Conservation (phyloP, 2,113 vertebrate species). For the Phainopepla nitens region DNA sequence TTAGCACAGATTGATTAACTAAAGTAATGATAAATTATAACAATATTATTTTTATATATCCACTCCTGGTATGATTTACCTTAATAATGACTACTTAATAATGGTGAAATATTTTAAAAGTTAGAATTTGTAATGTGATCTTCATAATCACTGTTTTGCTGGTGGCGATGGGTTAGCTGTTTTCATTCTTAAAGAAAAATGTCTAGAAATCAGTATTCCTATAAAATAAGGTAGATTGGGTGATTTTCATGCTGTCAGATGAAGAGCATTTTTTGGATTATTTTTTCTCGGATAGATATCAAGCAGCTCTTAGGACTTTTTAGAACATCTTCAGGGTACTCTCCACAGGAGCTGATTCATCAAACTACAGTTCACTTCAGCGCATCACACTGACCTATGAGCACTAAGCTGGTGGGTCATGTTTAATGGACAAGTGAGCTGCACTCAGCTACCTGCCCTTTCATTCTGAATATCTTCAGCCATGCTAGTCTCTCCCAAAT, state of each 20-base stretch:
- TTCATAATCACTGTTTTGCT: background rate
- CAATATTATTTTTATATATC: background rate
- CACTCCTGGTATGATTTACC: background rate
- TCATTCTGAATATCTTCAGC: background rate
- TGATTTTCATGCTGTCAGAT: background rate
- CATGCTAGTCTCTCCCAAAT: background rate
- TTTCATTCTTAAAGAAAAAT: background rate
- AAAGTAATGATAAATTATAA: background rate
- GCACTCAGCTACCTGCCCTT: background rate
- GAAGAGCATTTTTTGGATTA: rapidly evolving
- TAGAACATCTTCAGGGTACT: background rate
- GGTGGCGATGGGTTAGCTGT: background rate
- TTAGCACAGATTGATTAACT: background rate
- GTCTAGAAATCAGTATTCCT: background rate
- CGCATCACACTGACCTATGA: background rate
- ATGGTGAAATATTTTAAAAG: background rate
- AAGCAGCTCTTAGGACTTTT: background rate
- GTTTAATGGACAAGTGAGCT: background rate
- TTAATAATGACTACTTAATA: background rate
- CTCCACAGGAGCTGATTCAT: background rate
- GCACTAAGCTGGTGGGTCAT: rapidly evolving
- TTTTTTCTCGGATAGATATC: background rate
- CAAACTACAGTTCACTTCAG: background rate
- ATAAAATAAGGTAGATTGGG: background rate
- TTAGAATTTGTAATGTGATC: background rate